A percentile compares a stretch with the other conserved stretches of the same genome.
Evolutionary conservation across 2,113 vertebrate species (phyloP).

Genomic region (Trematocara macrostoma): DNA sequence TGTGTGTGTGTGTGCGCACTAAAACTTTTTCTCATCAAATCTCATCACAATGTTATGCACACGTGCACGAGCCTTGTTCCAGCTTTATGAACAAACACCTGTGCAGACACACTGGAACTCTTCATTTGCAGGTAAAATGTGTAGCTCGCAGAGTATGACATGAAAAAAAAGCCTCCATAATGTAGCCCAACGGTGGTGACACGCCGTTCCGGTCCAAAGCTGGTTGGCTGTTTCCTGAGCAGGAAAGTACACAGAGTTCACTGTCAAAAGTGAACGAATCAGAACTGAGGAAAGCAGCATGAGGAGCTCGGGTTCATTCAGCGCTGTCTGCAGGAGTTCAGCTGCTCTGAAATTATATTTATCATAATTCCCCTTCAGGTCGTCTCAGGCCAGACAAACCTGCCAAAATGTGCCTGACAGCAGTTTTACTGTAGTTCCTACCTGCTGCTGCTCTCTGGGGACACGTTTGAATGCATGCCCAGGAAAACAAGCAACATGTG

Average conservation of each 20-base stretch:
- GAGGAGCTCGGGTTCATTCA: not conserved
- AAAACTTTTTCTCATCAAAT: not conserved
- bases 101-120: not conserved
- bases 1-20: not conserved
- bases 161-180: not conserved
- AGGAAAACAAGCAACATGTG: not conserved
- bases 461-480: not conserved
- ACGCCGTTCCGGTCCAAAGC: not conserved
- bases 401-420: not conserved
- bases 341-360: not conserved
- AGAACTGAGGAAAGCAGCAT: not conserved
- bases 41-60: not conserved
- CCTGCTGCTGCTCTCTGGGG: not conserved
- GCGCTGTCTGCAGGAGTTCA: not conserved
- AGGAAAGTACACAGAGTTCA: not conserved
- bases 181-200: not conserved
- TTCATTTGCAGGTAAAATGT: not conserved
- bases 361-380: not conserved
- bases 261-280: not conserved
- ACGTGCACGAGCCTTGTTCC: not conserved
- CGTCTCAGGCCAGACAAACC: not conserved
- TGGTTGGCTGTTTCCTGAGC: not conserved
- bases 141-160: not conserved
- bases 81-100: not conserved
- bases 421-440: not conserved